Base-by-base conservation (phyloP, 2,888 invertebrate genomes). In the Drosophila formosana region DNA sequence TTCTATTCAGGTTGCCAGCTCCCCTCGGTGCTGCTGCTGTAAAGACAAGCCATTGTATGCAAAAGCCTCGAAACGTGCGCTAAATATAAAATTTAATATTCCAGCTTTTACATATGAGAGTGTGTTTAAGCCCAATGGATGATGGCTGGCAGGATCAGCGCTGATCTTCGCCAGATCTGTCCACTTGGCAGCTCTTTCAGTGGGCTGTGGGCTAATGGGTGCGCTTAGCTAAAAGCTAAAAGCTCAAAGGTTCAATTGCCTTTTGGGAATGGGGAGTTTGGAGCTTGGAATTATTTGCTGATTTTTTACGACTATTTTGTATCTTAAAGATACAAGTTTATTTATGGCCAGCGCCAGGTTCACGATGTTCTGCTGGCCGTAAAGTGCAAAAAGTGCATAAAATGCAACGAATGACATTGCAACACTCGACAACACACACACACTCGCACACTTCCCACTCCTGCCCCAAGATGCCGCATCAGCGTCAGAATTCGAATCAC, bases 241-340 rank as follows among this genome's bases (percentile, higher is more conserved):
- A 74, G 84, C 87, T 84, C 70, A 87, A 66, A 66, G 66, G 68
- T 72, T 72, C 72, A 72, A 72, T 71, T 75, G 72, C 72, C 60
- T 67, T 37, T 49, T 47, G 62, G 13, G 32, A 6, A 23, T 11
- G 18, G 41, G 18, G 11, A 30, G 30, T 30, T 28, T 56, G 30
- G 28, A 9, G 61, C 67, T 71, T 67, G 82, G 72, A 86, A 72
- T 70, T 72, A 87, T 85, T 82, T 72, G 78, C 75, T 69, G 79
- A 80, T 82, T 78, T 89, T 84, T 85, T 89, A 89, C 86, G 89
- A 88, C 88, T 82, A 60, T 73, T 88, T 82, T 68, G 80, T 82
- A 89, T 85, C 82, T 89, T 80, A 66, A 87, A 85, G 89, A 88
- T 85, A 78, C 77, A 87, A 76, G 85, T 89, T 88, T 89, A 88